Evolutionary conservation across 1,140 invertebrate genomes (phyloP).

Genomic region (Drosophila lowei): DNA sequence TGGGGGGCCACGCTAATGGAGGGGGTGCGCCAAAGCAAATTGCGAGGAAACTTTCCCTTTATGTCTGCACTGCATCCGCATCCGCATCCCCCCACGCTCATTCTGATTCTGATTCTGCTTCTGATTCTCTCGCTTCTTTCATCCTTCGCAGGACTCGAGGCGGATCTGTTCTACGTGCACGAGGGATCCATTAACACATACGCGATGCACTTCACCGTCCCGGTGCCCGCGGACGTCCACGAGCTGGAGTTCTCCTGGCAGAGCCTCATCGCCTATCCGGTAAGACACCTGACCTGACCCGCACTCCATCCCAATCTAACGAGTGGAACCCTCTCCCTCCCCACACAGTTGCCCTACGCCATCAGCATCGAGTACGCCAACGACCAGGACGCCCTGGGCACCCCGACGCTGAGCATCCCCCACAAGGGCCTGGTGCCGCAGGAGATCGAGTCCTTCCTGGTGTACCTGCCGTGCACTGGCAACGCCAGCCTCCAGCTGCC

Average conservation of each 20-base stretch:
- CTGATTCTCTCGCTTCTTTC: slow-evolving; percentile 7
- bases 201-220: slow-evolving; percentile 93
- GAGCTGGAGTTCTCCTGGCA: slow-evolving; percentile 95
- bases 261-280: slow-evolving; percentile 88
- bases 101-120: too few species aligned
- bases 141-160: slow-evolving; percentile 87
- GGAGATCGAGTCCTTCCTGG: slow-evolving; percentile 89
- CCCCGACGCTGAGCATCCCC: slow-evolving; percentile 92
- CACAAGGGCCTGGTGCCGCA: slow-evolving; percentile 89
- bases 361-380: slow-evolving; percentile 91
- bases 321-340: too few species aligned
- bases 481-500: slow-evolving; percentile 86
- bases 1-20: background rate
- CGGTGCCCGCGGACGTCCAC: slow-evolving; percentile 90
- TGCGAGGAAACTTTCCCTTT: slow-evolving; percentile 70
- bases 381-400: slow-evolving; percentile 87
- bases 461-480: slow-evolving; percentile 91
- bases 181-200: slow-evolving; percentile 95
- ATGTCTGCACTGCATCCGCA: slow-evolving; percentile 51
- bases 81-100: background rate
- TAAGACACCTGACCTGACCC: slow-evolving; percentile 84
- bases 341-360: slow-evolving; percentile 88
- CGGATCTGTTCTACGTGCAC: slow-evolving; percentile 92
- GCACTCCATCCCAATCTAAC: slow-evolving; percentile 45
- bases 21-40: slow-evolving; percentile 50